Percentiles rank a stretch among this genome's conserved stretches.
Conservation (phyloP, 2,888 invertebrate genomes). For the Drosophila helvetica region DNA sequence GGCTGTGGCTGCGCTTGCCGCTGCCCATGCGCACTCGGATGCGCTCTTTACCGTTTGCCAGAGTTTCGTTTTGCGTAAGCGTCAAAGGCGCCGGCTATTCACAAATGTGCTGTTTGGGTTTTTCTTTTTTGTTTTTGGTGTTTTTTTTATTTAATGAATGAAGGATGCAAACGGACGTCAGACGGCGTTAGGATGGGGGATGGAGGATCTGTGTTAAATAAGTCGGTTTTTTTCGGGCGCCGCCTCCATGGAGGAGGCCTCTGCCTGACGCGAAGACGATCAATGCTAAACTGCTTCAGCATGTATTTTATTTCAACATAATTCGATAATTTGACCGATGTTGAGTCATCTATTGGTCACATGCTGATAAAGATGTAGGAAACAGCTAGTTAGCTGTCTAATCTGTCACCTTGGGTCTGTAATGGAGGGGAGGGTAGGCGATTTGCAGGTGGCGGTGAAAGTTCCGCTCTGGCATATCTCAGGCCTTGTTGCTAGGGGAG, state of each 20-base stretch:
- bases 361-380: slow-evolving; percentile 16
- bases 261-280: slow-evolving; percentile 1
- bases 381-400: slow-evolving; percentile 19
- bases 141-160: slow-evolving; percentile 15
- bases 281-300: background rate
- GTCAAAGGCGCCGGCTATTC: slow-evolving; percentile 48
- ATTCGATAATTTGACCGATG: slow-evolving; percentile 1
- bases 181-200: slow-evolving; percentile 3
- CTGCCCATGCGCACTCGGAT: slow-evolving; percentile 33
- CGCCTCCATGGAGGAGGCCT: slow-evolving; percentile 18
- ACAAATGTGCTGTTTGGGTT: background rate
- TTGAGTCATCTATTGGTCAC: slow-evolving; percentile 29
- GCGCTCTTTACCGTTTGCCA: slow-evolving; percentile 15
- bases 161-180: slow-evolving; percentile 31
- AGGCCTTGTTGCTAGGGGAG: slow-evolving; percentile 67
- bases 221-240: slow-evolving; percentile 15
- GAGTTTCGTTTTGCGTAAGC: slow-evolving; percentile 68
- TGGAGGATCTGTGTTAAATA: slow-evolving; percentile 1
- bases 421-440: slow-evolving; percentile 28
- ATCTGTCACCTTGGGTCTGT: slow-evolving; percentile 35
- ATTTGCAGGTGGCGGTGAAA: slow-evolving; percentile 55
- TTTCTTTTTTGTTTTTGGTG: slow-evolving; percentile 12
- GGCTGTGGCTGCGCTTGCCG: background rate
- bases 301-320: slow-evolving; percentile 39
- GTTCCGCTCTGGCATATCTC: slow-evolving; percentile 15